Percentiles rank a stretch among this genome's conserved stretches.
These are phyloP conservation scores for Eulimnadia texana DNA, from an alignment of 1,140 invertebrate species.

Conservation along the genomic window DNA sequence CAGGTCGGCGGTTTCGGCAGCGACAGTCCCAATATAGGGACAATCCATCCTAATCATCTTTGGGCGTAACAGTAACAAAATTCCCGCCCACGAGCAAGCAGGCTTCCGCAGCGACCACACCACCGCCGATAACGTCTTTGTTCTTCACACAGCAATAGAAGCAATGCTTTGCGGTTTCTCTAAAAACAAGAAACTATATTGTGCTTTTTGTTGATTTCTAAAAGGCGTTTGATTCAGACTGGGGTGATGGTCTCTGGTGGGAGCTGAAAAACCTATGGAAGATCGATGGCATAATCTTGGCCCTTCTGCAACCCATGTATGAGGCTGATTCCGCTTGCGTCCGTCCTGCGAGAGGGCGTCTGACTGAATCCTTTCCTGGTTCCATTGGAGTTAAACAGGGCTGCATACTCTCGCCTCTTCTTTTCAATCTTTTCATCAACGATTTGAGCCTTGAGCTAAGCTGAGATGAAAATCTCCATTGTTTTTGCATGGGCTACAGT, in stretches of 20 bases:
- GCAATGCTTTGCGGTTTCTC: background rate
- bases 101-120: background rate
- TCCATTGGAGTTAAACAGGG: background rate
- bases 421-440: background rate
- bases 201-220: background rate
- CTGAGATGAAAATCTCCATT: background rate
- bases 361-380: background rate
- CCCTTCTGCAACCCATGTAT: background rate
- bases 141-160: background rate
- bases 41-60: no score
- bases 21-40: no score
- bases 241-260: background rate
- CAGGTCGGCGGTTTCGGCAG: no score
- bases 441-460: background rate
- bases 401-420: background rate
- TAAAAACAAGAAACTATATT: background rate
- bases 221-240: background rate
- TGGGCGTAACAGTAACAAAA: background rate
- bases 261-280: background rate
- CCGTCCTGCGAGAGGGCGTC: background rate
- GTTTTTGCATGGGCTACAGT: background rate
- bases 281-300: background rate
- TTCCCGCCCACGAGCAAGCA: background rate
- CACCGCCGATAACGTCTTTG: background rate
- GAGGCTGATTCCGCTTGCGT: background rate